A percentile compares a stretch with the other conserved stretches of the same genome.
These are phyloP conservation scores for Alsophila aescularia DNA, from an alignment of 2,888 invertebrate genomes.

Conservation along the genomic window DNA sequence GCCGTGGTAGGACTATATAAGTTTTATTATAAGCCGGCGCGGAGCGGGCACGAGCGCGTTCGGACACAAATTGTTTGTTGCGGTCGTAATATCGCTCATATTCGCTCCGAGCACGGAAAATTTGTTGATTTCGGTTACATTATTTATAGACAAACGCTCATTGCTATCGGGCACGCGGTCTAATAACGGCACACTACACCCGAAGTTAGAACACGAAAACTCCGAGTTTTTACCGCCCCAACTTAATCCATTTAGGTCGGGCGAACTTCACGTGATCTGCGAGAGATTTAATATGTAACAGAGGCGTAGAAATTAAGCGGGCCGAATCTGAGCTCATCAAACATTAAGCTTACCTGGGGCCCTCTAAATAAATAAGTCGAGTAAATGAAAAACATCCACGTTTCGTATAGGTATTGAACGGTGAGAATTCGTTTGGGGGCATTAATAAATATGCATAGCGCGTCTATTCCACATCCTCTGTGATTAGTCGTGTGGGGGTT, in stretches of 20 bases:
- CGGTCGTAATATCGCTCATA: constrained; percentile 65
- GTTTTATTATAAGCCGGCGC: constrained; percentile 57
- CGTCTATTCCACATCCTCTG: constrained; percentile 82
- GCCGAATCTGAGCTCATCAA: constrained; percentile 78
- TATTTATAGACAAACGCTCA: constrained; percentile 54
- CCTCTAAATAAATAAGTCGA: constrained; percentile 77
- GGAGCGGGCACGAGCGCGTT: constrained; percentile 47
- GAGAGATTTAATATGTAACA: constrained; percentile 52
- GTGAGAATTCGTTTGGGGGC: constrained; percentile 76
- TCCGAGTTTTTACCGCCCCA: constrained; percentile 45
- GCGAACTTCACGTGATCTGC: constrained; percentile 62
- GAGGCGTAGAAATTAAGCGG: constrained; percentile 71
- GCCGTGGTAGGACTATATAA: too few relatives aligned
- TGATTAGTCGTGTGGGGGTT: constrained; percentile 77
- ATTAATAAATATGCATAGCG: constrained; percentile 84
- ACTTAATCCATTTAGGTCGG: constrained; percentile 60
- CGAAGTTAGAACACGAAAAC: constrained; percentile 37
- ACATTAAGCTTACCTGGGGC: constrained; percentile 76
- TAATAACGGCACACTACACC: constrained; percentile 31
- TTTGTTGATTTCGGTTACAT: constrained; percentile 57
- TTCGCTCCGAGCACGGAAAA: constrained; percentile 54
- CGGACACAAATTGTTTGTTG: constrained; percentile 69
- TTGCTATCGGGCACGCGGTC: constrained; percentile 41
- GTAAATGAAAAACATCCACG: constrained; percentile 81
- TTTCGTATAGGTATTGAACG: constrained; percentile 65